Percentiles rank a stretch among this genome's conserved stretches.
Evolutionary conservation across 2,113 vertebrate species (phyloP).

Genomic region (Chloebia gouldiae): DNA sequence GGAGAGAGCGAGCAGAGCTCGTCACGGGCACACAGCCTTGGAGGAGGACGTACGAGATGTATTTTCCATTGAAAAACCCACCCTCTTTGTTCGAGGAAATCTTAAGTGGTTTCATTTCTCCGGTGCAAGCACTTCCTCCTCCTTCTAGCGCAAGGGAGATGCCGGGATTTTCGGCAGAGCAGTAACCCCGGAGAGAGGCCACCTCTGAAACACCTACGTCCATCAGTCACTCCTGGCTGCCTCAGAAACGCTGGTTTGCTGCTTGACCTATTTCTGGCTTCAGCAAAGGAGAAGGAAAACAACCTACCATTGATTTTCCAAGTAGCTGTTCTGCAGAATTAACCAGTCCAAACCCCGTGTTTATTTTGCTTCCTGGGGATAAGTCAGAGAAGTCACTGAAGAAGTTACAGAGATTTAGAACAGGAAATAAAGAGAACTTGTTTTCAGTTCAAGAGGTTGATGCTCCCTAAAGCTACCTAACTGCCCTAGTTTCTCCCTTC

Average conservation of each 20-base stretch:
- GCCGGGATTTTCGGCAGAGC: slow-evolving; percentile 13
- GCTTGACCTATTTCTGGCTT: slow-evolving; percentile 61
- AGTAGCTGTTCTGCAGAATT: neutral
- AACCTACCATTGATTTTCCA: slow-evolving; percentile 19
- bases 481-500: neutral
- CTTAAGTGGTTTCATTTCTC: slow-evolving; percentile 37
- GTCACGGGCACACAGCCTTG: neutral
- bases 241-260: slow-evolving; percentile 15
- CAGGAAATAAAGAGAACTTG: neutral
- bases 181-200: slow-evolving; percentile 53
- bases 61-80: neutral
- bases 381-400: neutral
- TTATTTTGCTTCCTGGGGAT: slow-evolving; percentile 15
- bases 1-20: neutral
- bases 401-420: slow-evolving; percentile 19
- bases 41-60: neutral
- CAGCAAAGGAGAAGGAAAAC: neutral
- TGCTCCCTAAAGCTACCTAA: neutral
- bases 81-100: slow-evolving; percentile 5
- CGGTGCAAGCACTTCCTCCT: slow-evolving; percentile 53
- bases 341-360: neutral
- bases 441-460: neutral
- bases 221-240: slow-evolving; percentile 12
- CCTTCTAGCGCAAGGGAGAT: slow-evolving; percentile 21
- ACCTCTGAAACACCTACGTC: slow-evolving; percentile 39